Evolutionary conservation across 1,140 invertebrate genomes (phyloP).

Genomic region (Pogonus chalceus): DNA sequence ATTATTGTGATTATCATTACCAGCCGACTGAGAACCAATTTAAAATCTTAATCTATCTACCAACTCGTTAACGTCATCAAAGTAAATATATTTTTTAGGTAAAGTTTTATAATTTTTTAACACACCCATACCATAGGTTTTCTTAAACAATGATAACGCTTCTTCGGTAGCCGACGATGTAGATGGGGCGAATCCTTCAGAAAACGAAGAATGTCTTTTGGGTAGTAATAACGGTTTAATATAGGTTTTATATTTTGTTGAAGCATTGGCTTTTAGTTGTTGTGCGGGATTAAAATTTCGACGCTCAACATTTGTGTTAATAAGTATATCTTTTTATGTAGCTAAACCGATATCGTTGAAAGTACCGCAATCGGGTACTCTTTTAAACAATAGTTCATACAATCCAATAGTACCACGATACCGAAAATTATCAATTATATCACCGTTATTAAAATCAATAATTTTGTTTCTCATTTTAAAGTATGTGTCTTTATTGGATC

Average conservation of each 20-base stretch:
- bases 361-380: conserved; percentile 12
- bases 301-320: conserved; percentile 18
- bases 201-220: no score
- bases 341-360: conserved; percentile 18
- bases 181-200: no score
- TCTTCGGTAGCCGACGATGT: no score
- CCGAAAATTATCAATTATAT: conserved; percentile 13
- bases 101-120: conserved; percentile 4
- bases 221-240: no score
- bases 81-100: conserved; percentile 26
- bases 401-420: conserved; percentile 17
- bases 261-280: conserved; percentile 15
- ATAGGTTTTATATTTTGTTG: conserved; percentile 15
- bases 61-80: conserved; percentile 32
- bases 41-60: conserved; percentile 28
- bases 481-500: conserved; percentile 11
- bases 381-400: conserved; percentile 20
- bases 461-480: conserved; percentile 9
- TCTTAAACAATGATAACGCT: no score
- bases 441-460: conserved; percentile 9
- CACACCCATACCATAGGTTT: no score
- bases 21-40: conserved; percentile 25
- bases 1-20: no score
- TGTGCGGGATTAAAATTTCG: conserved; percentile 16
- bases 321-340: conserved; percentile 22